Evolutionary conservation across 35 echinoderm and acorn worm species (phyloP).

Genomic region (Chiridota heheva): DNA sequence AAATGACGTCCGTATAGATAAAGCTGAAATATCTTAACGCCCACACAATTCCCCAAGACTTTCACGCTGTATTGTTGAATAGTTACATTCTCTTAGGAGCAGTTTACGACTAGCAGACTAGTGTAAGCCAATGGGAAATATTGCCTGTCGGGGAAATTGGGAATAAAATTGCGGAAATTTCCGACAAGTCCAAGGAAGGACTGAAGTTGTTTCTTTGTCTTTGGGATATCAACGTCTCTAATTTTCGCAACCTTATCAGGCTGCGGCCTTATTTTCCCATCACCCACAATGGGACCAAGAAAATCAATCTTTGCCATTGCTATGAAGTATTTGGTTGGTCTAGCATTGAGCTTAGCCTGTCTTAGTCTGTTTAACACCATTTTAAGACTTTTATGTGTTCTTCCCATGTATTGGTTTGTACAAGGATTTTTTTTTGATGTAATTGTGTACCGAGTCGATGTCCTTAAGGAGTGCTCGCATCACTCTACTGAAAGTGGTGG

Average conservation of each 20-base stretch:
- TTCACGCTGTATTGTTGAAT: too few relatives aligned
- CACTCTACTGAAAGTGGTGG: conserved; percentile 20
- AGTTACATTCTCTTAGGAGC: too few relatives aligned
- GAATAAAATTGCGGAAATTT: conserved; percentile 21
- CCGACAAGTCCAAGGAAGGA: conserved; percentile 28
- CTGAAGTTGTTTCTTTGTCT: conserved; percentile 19
- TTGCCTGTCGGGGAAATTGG: conserved; percentile 31
- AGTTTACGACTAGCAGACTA: too few relatives aligned
- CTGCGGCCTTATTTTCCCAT: too few relatives aligned
- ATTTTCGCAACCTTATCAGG: too few relatives aligned
- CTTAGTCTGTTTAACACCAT: not conserved
- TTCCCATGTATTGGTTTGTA: not conserved
- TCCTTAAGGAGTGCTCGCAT: conserved; percentile 1
- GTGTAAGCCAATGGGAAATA: too few relatives aligned
- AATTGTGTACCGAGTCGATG: not conserved
- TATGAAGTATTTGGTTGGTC: too few relatives aligned
- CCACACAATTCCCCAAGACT: too few relatives aligned
- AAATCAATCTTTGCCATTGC: too few relatives aligned
- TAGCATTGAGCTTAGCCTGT: too few relatives aligned
- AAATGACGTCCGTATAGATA: conserved; percentile 18
- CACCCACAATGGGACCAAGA: too few relatives aligned
- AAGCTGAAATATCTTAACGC: not conserved
- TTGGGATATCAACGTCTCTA: too few relatives aligned
- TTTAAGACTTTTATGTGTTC: not conserved
- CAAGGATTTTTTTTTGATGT: not conserved